A percentile compares a stretch with the other conserved stretches of the same genome.
phyloP scores from a whole-genome alignment of 2,113 vertebrate species.

The Sinocyclocheilus rhinocerous region DNA sequence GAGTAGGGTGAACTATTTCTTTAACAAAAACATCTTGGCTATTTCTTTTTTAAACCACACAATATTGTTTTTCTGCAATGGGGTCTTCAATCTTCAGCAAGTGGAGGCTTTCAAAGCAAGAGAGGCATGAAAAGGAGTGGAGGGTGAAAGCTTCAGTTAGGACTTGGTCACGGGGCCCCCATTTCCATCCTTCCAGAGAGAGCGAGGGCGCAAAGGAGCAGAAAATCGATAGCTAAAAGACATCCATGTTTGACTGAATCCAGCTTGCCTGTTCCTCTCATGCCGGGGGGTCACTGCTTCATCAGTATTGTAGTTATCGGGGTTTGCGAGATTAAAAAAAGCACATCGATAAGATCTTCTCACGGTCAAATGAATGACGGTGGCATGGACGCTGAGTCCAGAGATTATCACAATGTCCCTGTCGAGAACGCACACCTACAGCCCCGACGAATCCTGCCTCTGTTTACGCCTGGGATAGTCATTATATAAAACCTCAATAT shows the following conservation, averaged over 20 bases:
- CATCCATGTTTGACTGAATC: constrained; percentile 50
- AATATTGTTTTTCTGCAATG: neutral
- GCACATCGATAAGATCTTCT: constrained; percentile 31
- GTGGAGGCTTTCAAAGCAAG: neutral
- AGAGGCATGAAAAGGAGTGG: constrained; percentile 28
- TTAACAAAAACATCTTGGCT: too few species aligned
- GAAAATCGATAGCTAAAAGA: constrained; percentile 54
- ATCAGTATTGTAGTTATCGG: constrained; percentile 36
- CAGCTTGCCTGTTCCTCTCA: constrained; percentile 34
- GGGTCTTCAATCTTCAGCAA: constrained; percentile 1
- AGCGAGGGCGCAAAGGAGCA: constrained; percentile 32
- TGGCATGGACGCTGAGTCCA: neutral
- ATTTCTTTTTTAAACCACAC: neutral
- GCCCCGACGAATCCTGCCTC: neutral
- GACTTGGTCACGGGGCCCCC: neutral
- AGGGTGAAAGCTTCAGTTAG: constrained; percentile 57
- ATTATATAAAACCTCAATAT: constrained; percentile 39
- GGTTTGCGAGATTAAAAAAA: constrained; percentile 40
- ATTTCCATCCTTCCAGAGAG: constrained; percentile 29
- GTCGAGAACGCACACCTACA: constrained; percentile 7
- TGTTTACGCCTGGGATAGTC: constrained; percentile 6
- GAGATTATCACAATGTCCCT: constrained; percentile 28
- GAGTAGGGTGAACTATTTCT: too few species aligned
- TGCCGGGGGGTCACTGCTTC: constrained; percentile 32
- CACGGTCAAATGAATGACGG: neutral